Conservation (phyloP, 2,888 invertebrate genomes). For the Tortricodes alternella region DNA sequence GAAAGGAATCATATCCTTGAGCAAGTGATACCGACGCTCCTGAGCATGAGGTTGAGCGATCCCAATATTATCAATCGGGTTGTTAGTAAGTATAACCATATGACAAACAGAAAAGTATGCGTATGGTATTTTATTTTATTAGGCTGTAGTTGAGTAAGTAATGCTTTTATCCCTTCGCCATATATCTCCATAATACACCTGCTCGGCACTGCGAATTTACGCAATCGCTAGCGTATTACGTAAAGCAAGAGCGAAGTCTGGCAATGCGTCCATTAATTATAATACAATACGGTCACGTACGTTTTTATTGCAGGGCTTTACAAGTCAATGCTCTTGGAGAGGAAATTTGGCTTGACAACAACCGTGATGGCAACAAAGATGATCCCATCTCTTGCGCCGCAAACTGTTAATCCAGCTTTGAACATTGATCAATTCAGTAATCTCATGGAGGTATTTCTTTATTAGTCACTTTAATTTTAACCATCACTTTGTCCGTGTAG, state of each 20-base stretch:
- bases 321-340: conserved; percentile 93
- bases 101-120: background rate
- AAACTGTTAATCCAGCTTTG: conserved; percentile 91
- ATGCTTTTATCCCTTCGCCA: background rate
- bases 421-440: conserved; percentile 66
- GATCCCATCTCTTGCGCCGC: conserved; percentile 95
- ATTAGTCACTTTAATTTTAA: background rate
- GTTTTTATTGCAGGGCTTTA: conserved; percentile 89
- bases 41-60: conserved; percentile 92
- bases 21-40: conserved; percentile 94
- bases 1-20: conserved; percentile 95
- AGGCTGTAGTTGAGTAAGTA: background rate
- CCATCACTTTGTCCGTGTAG: too few relatives aligned
- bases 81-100: conserved; percentile 91
- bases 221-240: background rate
- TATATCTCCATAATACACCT: background rate
- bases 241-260: conserved; percentile 9
- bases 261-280: too few relatives aligned
- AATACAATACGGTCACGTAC: conserved; percentile 28
- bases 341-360: conserved; percentile 94
- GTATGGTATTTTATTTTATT: background rate
- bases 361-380: conserved; percentile 96
- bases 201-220: conserved; percentile 12
- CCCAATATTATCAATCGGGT: conserved; percentile 94
- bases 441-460: conserved; percentile 64